Evolutionary conservation across 2,797 vertebrate species (phyloP).

Genomic region (Bucorvus abyssinicus): DNA sequence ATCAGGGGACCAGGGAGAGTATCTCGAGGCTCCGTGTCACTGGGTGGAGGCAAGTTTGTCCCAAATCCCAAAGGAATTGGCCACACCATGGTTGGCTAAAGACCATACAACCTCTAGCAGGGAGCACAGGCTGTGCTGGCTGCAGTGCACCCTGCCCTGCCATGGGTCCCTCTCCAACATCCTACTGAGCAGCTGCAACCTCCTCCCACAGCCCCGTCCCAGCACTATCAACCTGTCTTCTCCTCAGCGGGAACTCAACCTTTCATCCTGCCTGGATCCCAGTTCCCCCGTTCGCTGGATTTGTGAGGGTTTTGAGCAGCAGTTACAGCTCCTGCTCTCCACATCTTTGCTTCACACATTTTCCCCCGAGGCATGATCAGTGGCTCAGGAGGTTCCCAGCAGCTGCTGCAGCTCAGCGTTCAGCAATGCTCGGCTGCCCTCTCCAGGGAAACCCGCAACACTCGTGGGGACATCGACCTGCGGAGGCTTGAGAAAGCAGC

Average conservation of each 20-base stretch:
- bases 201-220: background rate
- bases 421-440: background rate
- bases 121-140: background rate
- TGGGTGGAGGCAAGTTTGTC: background rate
- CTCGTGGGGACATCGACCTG: background rate
- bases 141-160: fast-evolving
- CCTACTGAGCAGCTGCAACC: background rate
- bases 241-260: background rate
- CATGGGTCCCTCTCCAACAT: fast-evolving
- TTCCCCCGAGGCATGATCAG: fast-evolving
- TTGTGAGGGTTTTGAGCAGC: background rate
- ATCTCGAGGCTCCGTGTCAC: fast-evolving
- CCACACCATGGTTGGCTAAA: fast-evolving
- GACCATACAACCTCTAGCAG: fast-evolving
- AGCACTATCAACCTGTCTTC: background rate
- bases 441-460: background rate
- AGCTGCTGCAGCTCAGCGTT: background rate
- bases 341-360: background rate
- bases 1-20: background rate
- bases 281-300: background rate
- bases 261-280: background rate
- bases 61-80: background rate
- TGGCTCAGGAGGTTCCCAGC: background rate
- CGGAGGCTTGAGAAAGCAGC: background rate
- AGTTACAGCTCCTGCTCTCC: background rate